A percentile compares a stretch with the other conserved stretches of the same genome.
phyloP scores from a whole-genome alignment of 2,113 vertebrate genomes.

The Bufo gargarizans region DNA sequence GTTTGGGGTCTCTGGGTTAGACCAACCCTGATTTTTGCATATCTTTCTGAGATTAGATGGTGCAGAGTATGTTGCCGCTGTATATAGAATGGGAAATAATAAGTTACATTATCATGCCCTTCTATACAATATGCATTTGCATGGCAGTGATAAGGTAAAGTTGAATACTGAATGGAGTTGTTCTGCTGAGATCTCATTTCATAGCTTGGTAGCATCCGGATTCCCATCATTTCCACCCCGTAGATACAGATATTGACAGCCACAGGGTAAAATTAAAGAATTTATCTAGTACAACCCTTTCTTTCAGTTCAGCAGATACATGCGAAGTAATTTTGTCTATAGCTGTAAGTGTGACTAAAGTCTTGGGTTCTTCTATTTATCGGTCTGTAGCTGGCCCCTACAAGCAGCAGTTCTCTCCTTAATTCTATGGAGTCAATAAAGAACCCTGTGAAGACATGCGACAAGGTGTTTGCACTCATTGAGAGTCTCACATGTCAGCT shows the following conservation, averaged over 20 bases:
- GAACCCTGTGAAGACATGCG: slow-evolving; percentile 91
- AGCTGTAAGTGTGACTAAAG: not conserved
- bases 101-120: not conserved
- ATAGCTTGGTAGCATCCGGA: not conserved
- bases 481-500: slow-evolving; percentile 95
- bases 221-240: too few relatives aligned
- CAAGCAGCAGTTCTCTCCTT: slow-evolving; percentile 82
- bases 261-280: not conserved
- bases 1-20: not conserved
- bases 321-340: not conserved
- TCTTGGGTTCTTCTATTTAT: not conserved
- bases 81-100: not conserved
- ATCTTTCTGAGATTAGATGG: not conserved
- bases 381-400: slow-evolving; percentile 85
- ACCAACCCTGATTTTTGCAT: not conserved
- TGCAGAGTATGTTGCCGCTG: not conserved
- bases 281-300: not conserved
- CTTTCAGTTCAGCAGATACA: not conserved
- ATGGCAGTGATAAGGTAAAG: not conserved
- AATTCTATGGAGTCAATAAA: slow-evolving; percentile 91
- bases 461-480: slow-evolving; percentile 88
- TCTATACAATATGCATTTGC: not conserved
- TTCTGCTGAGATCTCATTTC: not conserved
- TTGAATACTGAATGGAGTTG: not conserved
- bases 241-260: not conserved